These are phyloP conservation scores for Neostethus bicornis DNA, from an alignment of 2,797 vertebrate species.

Conservation along the genomic window DNA sequence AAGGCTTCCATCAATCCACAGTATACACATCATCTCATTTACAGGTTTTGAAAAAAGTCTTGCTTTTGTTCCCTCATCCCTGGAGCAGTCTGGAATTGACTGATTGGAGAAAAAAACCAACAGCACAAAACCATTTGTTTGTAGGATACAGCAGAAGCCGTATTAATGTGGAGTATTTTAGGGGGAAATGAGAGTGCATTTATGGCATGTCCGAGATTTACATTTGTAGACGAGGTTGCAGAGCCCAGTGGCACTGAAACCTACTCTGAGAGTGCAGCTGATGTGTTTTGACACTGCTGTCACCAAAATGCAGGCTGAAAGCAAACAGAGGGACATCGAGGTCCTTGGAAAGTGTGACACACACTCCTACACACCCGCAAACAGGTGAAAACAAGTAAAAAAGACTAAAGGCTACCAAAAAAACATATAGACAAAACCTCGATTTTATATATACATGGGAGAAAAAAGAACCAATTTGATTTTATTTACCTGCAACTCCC, in stretches of 20 bases:
- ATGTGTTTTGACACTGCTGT: conserved; percentile 70
- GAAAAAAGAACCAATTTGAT: conserved; percentile 4
- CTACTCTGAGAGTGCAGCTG: conserved; percentile 50
- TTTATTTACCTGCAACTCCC: conserved; percentile 22
- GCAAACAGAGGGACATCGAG: conserved; percentile 48
- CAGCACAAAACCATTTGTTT: conserved; percentile 44
- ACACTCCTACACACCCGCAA: conserved; percentile 11
- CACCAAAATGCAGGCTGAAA: conserved; percentile 63
- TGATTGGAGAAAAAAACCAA: conserved; percentile 43
- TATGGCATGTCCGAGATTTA: conserved; percentile 42
- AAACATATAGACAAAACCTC: conserved; percentile 18
- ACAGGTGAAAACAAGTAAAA: conserved; percentile 24
- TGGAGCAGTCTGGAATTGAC: conserved; percentile 37
- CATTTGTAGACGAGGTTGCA: conserved; percentile 48
- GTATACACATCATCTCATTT: conserved; percentile 67
- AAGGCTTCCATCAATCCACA: conserved; percentile 45
- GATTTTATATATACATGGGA: conserved; percentile 3
- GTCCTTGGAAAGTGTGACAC: conserved; percentile 41
- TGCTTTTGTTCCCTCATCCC: conserved; percentile 53
- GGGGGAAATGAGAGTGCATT: conserved; percentile 31
- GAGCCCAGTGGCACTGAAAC: conserved; percentile 55
- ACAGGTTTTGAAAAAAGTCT: conserved; percentile 57
- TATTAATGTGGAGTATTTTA: conserved; percentile 34
- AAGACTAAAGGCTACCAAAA: conserved; percentile 13
- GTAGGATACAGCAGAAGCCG: conserved; percentile 10